These are phyloP conservation scores for Noctuana brunneofusca DNA, from an alignment of 2,888 invertebrate genomes.

Conservation along the genomic window DNA sequence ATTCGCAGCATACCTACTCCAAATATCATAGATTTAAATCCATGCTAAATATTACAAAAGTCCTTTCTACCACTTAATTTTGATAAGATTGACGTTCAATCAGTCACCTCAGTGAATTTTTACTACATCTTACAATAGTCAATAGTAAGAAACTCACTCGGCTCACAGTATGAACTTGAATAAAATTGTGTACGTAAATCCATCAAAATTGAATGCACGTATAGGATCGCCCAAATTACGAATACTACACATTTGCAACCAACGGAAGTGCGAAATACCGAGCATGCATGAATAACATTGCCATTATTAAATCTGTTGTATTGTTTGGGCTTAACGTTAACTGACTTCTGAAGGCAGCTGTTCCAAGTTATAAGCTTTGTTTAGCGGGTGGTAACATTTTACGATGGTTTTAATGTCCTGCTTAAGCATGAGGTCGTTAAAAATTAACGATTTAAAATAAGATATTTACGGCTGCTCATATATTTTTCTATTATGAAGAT, in stretches of 20 bases:
- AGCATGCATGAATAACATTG: background rate
- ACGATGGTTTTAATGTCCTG: slow-evolving; percentile 61
- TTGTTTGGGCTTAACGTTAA: slow-evolving; percentile 39
- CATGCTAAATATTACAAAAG: no score
- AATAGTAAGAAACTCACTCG: background rate
- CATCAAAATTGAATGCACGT: background rate
- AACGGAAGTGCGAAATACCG: slow-evolving; percentile 21
- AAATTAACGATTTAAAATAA: slow-evolving; percentile 57
- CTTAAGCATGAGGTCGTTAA: slow-evolving; percentile 65
- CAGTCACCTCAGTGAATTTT: no score
- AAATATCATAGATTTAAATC: no score
- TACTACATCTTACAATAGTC: no score
- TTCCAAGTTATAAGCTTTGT: slow-evolving; percentile 33
- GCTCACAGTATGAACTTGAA: background rate
- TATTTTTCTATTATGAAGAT: slow-evolving; percentile 64
- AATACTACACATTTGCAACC: slow-evolving; percentile 1
- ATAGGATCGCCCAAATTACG: background rate
- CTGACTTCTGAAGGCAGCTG: slow-evolving; percentile 38
- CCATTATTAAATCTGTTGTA: slow-evolving; percentile 30
- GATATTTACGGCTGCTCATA: slow-evolving; percentile 64
- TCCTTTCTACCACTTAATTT: no score
- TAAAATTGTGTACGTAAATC: background rate
- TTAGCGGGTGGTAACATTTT: slow-evolving; percentile 62
- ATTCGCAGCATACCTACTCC: no score
- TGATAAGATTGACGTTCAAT: no score